Evolutionary conservation across 2,888 invertebrate species (phyloP).

Genomic region (Thera britannica): DNA sequence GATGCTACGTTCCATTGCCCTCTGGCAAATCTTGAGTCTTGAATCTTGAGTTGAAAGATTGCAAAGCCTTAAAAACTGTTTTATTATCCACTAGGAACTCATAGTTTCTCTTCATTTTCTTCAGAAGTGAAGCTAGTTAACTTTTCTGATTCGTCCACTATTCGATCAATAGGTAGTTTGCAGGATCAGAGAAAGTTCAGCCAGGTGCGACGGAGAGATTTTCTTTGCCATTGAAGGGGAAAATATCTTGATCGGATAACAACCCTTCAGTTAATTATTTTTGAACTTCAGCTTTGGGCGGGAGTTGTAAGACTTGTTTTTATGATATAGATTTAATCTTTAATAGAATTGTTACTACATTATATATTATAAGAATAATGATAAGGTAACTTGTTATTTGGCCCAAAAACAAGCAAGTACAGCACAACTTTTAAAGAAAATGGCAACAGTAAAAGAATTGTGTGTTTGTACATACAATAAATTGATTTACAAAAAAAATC

Average conservation of each 20-base stretch:
- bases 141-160: conserved; percentile 19
- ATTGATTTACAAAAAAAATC: no score
- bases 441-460: no score
- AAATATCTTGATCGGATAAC: conserved; percentile 70
- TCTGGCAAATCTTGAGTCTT: no score
- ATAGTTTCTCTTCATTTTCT: not conserved
- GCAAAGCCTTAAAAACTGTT: no score
- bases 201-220: conserved; percentile 52
- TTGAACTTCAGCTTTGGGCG: conserved; percentile 32
- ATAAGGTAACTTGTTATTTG: no score
- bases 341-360: not conserved
- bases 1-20: no score
- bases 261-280: conserved; percentile 59
- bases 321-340: not conserved
- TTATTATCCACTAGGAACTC: no score
- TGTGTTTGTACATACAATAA: no score
- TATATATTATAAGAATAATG: not conserved
- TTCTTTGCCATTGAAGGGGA: conserved; percentile 65
- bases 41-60: no score
- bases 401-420: no score
- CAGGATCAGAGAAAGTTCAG: conserved; percentile 31
- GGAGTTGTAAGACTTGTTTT: conserved; percentile 13
- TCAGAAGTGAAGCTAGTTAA: not conserved
- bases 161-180: conserved; percentile 15
- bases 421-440: no score